Percentiles rank a stretch among this genome's conserved stretches.
phyloP scores from a whole-genome alignment of 2,113 vertebrate genomes.

The Chelonoidis abingdonii region DNA sequence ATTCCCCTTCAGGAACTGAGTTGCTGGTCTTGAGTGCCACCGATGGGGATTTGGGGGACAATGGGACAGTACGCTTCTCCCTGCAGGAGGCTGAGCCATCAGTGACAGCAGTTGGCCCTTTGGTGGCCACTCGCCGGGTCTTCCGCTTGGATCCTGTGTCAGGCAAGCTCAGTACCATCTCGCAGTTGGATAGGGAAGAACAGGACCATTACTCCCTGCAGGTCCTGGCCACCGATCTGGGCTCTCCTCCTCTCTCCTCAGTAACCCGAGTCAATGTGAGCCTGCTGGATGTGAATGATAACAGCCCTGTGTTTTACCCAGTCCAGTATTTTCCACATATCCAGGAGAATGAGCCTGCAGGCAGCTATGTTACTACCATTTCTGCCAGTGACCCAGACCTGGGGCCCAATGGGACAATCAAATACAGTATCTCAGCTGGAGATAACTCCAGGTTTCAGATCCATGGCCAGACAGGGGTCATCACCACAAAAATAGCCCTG shows the following conservation, averaged over 20 bases:
- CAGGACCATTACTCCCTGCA: slow-evolving; percentile 85
- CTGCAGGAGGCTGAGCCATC: slow-evolving; percentile 84
- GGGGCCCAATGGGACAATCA: slow-evolving; percentile 92
- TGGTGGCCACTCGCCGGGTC: slow-evolving; percentile 60
- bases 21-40: slow-evolving; percentile 87
- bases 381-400: slow-evolving; percentile 93
- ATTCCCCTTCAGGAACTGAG: slow-evolving; percentile 87
- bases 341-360: slow-evolving; percentile 94
- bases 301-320: slow-evolving; percentile 95
- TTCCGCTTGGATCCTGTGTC: slow-evolving; percentile 89
- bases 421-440: slow-evolving; percentile 91
- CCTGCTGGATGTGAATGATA: slow-evolving; percentile 94
- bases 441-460: slow-evolving; percentile 92
- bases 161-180: slow-evolving; percentile 86
- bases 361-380: slow-evolving; percentile 88
- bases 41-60: slow-evolving; percentile 94
- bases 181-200: slow-evolving; percentile 91
- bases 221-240: slow-evolving; percentile 89
- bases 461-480: slow-evolving; percentile 87
- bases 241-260: slow-evolving; percentile 88
- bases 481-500: slow-evolving; percentile 89
- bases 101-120: neutral
- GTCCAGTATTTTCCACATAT: slow-evolving; percentile 96
- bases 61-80: slow-evolving; percentile 92
- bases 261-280: slow-evolving; percentile 87